Percentiles rank a stretch among this genome's conserved stretches.
Evolutionary conservation across 2,888 invertebrate species (phyloP).

Genomic region (Harpalus rubripes): DNA sequence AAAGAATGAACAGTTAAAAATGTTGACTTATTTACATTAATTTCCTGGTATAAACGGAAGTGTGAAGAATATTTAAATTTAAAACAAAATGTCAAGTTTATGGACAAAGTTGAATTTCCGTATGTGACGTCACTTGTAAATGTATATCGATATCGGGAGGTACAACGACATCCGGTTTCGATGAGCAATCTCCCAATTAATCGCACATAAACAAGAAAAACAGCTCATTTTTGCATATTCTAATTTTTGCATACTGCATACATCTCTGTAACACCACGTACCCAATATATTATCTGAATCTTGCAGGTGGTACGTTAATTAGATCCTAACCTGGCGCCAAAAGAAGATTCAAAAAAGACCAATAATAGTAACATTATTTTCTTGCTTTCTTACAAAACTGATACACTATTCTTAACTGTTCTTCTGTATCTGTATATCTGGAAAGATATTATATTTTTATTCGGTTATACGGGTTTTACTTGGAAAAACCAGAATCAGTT

Average conservation of each 20-base stretch:
- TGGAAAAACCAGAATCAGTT: background rate
- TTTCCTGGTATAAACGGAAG: background rate
- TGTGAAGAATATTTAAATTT: slow-evolving; percentile 25
- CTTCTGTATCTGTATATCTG: no score
- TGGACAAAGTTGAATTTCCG: slow-evolving; percentile 1
- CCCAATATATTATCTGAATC: background rate
- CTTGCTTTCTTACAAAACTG: no score
- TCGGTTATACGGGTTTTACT: no score
- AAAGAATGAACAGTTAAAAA: background rate
- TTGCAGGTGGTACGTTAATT: background rate
- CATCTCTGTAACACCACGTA: background rate
- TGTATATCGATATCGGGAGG: background rate
- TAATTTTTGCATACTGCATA: slow-evolving; percentile 28
- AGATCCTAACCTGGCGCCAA: background rate
- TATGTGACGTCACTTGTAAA: slow-evolving; percentile 17
- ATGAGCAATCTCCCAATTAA: slow-evolving; percentile 56
- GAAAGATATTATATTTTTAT: no score
- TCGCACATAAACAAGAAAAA: slow-evolving; percentile 45
- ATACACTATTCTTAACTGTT: no score
- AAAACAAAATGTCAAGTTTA: slow-evolving; percentile 27
- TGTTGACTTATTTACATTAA: slow-evolving; percentile 1
- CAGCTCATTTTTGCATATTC: slow-evolving; percentile 53
- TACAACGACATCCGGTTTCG: slow-evolving; percentile 39
- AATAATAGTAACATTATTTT: no score
- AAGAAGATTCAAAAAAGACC: background rate